Base-by-base conservation (phyloP, 2,113 vertebrate species). In the Lagopus leucura region DNA sequence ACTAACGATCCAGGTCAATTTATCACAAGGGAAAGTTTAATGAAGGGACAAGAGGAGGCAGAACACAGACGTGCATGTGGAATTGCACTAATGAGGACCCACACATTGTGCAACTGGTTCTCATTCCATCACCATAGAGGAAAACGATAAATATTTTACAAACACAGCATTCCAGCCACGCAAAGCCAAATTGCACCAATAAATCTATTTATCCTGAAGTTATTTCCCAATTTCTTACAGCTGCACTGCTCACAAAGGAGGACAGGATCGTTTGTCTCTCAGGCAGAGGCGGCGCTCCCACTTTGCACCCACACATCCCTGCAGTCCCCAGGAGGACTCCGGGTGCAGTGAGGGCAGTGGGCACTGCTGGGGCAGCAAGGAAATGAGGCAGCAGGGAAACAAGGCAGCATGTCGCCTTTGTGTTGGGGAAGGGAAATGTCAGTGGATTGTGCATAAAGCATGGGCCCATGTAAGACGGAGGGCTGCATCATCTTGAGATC, bases 121-220 rank as follows among this genome's bases (percentile, higher is more conserved):
- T 79, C 13, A 28, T 89, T 78, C 74, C 74, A 60, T 89, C 63
- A 57, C 86, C 94, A 64, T 60, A 54, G 93, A 93, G 94, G 78
- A 82, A 95, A 95, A 95, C 94, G 40, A 86, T 96, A 96, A 98
- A 97, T 97, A 95, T 96, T 97, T 97, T 89, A 97, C 79, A 96
- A 97, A 97, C 95, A 95, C 66, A 45, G 73, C 48, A 54, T 82
- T 89, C 93, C 78, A 92, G 70, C 93, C 84, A 80, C 55, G 54
- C 65, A 95, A 94, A 93, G 42, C 43, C 95, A 94, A 89, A 90
- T 47, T 95, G 61, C 76, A 71, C 85, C 89, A 89, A 94, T 97
- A 97, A 96, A 95, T 97, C 91, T 75, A 69, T 96, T 96, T 79
- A 89, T 94, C 87, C 58, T 54, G 80, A 93, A 95, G 87, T 85